Percentiles rank a stretch among this genome's conserved stretches.
These are phyloP conservation scores for Limnodromus scolopaceus DNA, from an alignment of 2,797 vertebrate species.

Conservation along the genomic window DNA sequence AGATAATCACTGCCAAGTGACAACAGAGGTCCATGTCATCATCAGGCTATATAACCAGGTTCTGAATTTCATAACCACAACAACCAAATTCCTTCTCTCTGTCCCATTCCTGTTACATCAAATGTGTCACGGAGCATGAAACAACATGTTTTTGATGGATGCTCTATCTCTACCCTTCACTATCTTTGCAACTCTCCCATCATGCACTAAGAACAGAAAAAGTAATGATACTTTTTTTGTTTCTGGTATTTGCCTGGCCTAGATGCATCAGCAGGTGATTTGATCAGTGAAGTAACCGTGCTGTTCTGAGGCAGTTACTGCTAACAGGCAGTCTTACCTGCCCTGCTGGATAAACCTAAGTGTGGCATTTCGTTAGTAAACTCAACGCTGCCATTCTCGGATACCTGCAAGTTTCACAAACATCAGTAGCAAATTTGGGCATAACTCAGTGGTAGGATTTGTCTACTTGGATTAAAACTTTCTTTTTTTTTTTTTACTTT, in stretches of 20 bases:
- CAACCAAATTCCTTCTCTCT: not conserved
- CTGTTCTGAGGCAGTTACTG: not conserved
- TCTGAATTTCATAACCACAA: slow-evolving; percentile 24
- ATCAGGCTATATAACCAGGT: not conserved
- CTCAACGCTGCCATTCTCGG: not conserved
- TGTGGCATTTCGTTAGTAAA: not conserved
- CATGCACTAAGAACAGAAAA: not conserved
- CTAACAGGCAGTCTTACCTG: not conserved
- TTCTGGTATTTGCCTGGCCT: not conserved
- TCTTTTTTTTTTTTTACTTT: not conserved
- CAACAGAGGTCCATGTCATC: not conserved
- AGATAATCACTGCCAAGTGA: not conserved
- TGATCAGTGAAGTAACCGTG: not conserved
- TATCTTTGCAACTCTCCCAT: not conserved
- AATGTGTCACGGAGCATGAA: not conserved
- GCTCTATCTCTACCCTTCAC: not conserved
- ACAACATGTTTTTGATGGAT: not conserved
- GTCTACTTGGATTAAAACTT: not conserved
- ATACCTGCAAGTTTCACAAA: not conserved
- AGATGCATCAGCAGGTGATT: not conserved
- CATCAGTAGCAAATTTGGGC: not conserved
- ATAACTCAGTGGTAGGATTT: not conserved
- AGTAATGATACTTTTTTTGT: not conserved
- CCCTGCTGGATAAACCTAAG: not conserved
- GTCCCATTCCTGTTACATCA: not conserved